Evolutionary conservation across 1,140 invertebrate species (phyloP), one percentile per base, ranked within the genome.

Genomic region (Nixonia krombeini): DNA sequence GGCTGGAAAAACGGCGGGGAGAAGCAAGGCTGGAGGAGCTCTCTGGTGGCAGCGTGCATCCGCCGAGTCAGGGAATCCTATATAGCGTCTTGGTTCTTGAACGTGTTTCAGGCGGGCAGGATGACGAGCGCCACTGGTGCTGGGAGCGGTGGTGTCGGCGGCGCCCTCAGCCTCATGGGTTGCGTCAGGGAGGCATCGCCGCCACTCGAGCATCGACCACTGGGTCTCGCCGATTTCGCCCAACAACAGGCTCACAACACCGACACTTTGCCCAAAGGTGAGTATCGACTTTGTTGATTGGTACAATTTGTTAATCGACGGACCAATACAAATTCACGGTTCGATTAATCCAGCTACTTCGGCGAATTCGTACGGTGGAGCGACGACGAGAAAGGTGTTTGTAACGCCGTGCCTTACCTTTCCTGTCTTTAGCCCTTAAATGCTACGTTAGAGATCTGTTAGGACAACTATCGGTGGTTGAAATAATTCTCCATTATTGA

Each of bases 151-250:
- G 75, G 82, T 33, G 73, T 76, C 42, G 79, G 82, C 10, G 82
- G 83, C 52, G 82, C 83, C 26, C 74, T 86, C 29, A 85, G 83
- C 53, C 75, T 84, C 42, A 86, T 86, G 82, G 83, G 85, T 16
- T 86, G 85, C 53, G 82, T 86, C 42, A 82, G 85, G 21, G 85
- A 86, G 67, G 79, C 85, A 9, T 86, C 85, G 26, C 85, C 85
- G n/a, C 82, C 83, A 2, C 31, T 51, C 29, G 62, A 72, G 21
- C 67, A 74, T 28, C 53, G 61, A 15, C 33, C 58, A 40, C 46
- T 64, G 37, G 56, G 69, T 41, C 40, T 63, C 16, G 50, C 45
- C 29, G 63, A 67, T 21, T 71, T 79, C 74, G 33, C 74, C 56
- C 44, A 76, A 56, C 70, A 71, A 38, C 62, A 59, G 51, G 38